These are phyloP conservation scores for Circaetus gallicus DNA, from an alignment of 2,113 vertebrate species.

Conservation along the genomic window DNA sequence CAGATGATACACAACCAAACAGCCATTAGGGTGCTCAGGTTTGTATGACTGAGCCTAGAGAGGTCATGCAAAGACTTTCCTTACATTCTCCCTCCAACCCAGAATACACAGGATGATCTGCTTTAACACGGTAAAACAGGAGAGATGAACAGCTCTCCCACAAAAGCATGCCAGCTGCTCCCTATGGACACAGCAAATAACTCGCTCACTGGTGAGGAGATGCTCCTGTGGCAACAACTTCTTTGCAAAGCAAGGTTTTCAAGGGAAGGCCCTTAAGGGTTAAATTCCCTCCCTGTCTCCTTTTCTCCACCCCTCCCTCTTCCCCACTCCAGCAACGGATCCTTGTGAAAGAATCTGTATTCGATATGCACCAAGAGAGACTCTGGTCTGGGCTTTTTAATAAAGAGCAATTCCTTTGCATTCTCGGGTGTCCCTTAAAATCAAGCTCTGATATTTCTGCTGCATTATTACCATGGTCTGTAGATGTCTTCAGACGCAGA, in stretches of 20 bases:
- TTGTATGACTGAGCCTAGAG: not conserved
- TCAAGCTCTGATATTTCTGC: conserved; percentile 18
- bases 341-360: not conserved
- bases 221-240: not conserved
- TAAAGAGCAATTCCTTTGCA: conserved; percentile 50
- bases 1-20: not conserved
- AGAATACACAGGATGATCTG: not conserved
- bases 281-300: not conserved
- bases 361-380: not conserved
- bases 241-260: not conserved
- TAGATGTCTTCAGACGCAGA: conserved; percentile 32
- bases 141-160: not conserved
- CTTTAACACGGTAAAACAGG: not conserved
- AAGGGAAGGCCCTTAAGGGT: not conserved
- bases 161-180: not conserved
- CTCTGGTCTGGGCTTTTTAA: conserved; percentile 39
- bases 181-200: not conserved
- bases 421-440: conserved; percentile 55
- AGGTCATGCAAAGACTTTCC: not conserved
- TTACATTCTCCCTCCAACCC: not conserved
- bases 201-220: not conserved
- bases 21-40: not conserved
- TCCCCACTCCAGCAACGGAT: not conserved
- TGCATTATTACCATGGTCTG: not conserved
- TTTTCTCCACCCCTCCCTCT: not conserved